Percentiles rank a stretch among this genome's conserved stretches.
Conservation (phyloP, 2,113 vertebrate genomes). For the Leucopternis melanops region DNA sequence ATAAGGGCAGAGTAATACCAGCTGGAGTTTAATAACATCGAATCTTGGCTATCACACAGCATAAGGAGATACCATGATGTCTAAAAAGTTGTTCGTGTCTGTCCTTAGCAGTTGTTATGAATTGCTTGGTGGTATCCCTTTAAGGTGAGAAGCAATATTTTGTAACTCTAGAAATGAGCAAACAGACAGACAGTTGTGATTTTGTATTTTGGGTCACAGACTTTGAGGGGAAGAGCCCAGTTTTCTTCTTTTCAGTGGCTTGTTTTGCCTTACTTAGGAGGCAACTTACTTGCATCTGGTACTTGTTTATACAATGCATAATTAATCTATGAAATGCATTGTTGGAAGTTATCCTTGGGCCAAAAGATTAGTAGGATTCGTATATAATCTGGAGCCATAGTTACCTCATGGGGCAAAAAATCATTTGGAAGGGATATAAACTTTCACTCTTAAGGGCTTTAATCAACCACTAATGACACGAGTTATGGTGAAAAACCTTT, state of each 20-base stretch:
- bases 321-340: slow-evolving; percentile 24
- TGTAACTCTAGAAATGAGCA: not conserved
- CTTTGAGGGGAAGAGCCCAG: not conserved
- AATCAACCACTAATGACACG: slow-evolving; percentile 19
- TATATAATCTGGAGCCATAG: not conserved
- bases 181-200: not conserved
- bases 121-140: not conserved
- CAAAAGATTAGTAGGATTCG: slow-evolving; percentile 27
- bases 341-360: slow-evolving; percentile 28
- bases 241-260: not conserved
- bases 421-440: not conserved
- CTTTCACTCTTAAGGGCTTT: not conserved
- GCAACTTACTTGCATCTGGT: slow-evolving; percentile 12
- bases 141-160: not conserved
- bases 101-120: not conserved
- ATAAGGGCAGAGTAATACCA: not conserved
- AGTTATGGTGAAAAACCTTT: not conserved
- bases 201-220: not conserved
- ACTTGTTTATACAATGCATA: not conserved
- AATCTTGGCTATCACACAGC: not conserved
- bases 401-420: not conserved
- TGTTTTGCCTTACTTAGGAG: not conserved
- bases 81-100: not conserved
- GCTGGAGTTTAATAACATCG: not conserved
- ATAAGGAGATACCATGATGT: not conserved